These are phyloP conservation scores for Schizopygopsis malacanthus DNA, from an alignment of 2,797 vertebrate species.

Conservation along the genomic window DNA sequence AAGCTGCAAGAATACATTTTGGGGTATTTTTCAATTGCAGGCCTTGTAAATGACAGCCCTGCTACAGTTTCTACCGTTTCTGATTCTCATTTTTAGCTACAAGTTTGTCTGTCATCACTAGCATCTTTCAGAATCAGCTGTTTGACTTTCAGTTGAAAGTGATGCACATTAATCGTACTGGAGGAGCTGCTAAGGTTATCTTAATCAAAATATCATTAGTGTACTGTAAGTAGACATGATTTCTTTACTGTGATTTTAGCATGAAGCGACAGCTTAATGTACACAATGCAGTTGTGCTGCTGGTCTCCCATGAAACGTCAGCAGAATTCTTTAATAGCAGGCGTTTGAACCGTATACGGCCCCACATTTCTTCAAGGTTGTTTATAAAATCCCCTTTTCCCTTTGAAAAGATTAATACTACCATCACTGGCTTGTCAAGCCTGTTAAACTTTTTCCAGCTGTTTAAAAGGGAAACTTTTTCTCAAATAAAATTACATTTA, in stretches of 20 bases:
- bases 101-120: constrained; percentile 58
- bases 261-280: constrained; percentile 53
- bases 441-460: constrained; percentile 77
- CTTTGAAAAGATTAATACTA: constrained; percentile 80
- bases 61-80: neutral
- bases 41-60: neutral
- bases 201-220: constrained; percentile 61
- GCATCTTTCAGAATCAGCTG: constrained; percentile 33
- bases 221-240: constrained; percentile 60
- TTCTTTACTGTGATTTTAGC: constrained; percentile 55
- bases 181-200: constrained; percentile 47
- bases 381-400: constrained; percentile 76
- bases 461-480: constrained; percentile 68
- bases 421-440: constrained; percentile 72
- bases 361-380: constrained; percentile 68
- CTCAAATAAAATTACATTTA: constrained; percentile 56
- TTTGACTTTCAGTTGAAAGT: constrained; percentile 44
- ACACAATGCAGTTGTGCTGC: constrained; percentile 36
- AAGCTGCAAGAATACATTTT: neutral
- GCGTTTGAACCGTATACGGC: constrained; percentile 62
- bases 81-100: neutral
- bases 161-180: constrained; percentile 42
- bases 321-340: constrained; percentile 38
- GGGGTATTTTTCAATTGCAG: neutral
- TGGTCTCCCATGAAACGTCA: constrained; percentile 45